Evolutionary conservation across 2,797 vertebrate genomes (phyloP).

Genomic region (Antennarius maculatus): DNA sequence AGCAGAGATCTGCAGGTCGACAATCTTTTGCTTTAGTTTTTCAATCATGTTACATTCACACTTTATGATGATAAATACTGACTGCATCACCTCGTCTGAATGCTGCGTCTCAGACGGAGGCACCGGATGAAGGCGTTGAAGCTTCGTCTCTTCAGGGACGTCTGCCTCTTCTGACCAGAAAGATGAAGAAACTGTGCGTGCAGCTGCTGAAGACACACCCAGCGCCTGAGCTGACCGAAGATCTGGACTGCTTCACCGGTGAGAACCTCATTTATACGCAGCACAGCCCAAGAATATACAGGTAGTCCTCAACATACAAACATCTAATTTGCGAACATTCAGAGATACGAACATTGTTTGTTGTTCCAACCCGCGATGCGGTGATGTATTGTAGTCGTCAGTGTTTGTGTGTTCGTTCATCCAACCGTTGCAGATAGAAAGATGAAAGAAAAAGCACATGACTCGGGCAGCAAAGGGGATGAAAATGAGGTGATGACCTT

Average conservation of each 20-base stretch:
- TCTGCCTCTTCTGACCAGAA: constrained; percentile 86
- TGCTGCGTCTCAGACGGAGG: constrained; percentile 57
- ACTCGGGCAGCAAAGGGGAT: no score
- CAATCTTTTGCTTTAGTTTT: neutral
- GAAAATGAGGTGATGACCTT: no score
- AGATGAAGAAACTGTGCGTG: constrained; percentile 91
- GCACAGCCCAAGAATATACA: no score
- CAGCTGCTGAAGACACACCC: constrained; percentile 82
- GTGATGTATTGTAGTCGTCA: no score
- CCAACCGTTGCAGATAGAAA: no score
- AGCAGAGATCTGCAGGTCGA: constrained; percentile 74
- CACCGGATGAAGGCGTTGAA: constrained; percentile 57
- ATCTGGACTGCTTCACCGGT: constrained; percentile 92
- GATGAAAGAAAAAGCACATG: no score
- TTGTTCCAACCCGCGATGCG: no score
- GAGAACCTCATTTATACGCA: neutral
- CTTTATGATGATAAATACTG: neutral
- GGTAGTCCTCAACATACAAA: no score
- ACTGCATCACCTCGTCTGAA: neutral
- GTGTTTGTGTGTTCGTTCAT: no score
- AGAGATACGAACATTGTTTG: no score
- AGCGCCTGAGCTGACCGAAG: constrained; percentile 85
- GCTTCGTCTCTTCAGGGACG: constrained; percentile 83
- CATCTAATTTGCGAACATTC: no score
- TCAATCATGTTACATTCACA: neutral